Percentiles rank a stretch among this genome's conserved stretches.
Conservation (phyloP, 2,797 vertebrate genomes). For the Botia kubotai region DNA sequence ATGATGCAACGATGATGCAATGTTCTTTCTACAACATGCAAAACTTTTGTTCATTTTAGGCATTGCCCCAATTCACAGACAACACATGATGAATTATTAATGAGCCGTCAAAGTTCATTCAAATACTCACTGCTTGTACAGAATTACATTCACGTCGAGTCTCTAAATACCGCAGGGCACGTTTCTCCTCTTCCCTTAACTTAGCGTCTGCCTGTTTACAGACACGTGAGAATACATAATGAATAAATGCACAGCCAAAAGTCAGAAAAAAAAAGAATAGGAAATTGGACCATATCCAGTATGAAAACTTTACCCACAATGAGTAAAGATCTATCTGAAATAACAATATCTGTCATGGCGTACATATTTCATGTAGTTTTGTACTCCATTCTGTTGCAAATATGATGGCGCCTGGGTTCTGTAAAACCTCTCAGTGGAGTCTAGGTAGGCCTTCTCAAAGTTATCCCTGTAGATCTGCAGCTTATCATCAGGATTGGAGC, state of each 20-base stretch:
- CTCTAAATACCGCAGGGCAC: constrained; percentile 95
- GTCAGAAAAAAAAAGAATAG: background rate
- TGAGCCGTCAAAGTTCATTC: background rate
- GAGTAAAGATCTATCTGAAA: background rate
- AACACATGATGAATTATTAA: constrained; percentile 7
- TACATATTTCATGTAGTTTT: constrained; percentile 99
- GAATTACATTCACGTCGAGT: constrained; percentile 98
- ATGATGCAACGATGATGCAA: too few relatives aligned
- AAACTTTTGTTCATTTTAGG: background rate
- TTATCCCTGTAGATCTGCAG: constrained; percentile 98
- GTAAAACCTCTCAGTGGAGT: constrained; percentile 97
- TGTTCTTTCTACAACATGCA: background rate
- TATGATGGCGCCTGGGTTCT: constrained; percentile 96
- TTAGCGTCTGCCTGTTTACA: constrained; percentile 91
- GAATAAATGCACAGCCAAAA: background rate
- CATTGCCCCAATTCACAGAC: too few relatives aligned
- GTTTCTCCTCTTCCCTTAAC: constrained; percentile 97
- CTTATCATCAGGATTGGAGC: constrained; percentile 96
- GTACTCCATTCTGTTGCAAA: constrained; percentile 95
- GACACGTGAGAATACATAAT: constrained; percentile 18
- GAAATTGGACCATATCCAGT: background rate
- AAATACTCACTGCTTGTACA: constrained; percentile 91
- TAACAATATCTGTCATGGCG: constrained; percentile 64
- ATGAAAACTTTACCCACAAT: background rate
- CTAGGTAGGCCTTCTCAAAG: constrained; percentile 97